Conservation (phyloP, 2,888 invertebrate genomes). For the Epirrita christyi region DNA sequence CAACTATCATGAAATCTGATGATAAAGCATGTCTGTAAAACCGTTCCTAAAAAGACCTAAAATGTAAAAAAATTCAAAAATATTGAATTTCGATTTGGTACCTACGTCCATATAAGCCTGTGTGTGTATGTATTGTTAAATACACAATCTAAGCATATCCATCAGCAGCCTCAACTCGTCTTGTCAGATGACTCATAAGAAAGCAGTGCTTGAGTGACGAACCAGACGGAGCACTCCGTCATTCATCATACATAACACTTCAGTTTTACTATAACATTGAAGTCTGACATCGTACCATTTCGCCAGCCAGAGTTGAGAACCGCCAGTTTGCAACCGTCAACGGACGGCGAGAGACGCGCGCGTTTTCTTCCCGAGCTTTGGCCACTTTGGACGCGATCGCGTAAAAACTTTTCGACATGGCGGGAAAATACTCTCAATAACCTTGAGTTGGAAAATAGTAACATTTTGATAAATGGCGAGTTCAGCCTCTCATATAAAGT, state of each 20-base stretch:
- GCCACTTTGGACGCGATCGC: constrained; percentile 49
- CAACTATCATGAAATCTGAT: too few relatives aligned
- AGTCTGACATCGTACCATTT: constrained; percentile 45
- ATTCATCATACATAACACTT: constrained; percentile 39
- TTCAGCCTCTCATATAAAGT: constrained; percentile 5
- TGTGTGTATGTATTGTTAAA: neutral
- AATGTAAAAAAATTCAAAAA: neutral
- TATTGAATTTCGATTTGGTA: neutral
- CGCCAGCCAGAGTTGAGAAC: constrained; percentile 31
- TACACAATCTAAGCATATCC: constrained; percentile 20
- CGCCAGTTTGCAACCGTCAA: constrained; percentile 59
- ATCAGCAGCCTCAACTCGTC: constrained; percentile 36
- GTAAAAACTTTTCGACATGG: constrained; percentile 73
- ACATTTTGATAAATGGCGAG: constrained; percentile 26
- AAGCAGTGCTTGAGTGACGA: constrained; percentile 35
- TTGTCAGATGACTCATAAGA: constrained; percentile 37
- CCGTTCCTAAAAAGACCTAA: neutral
- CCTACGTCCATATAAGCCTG: too few relatives aligned
- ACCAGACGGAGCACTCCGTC: constrained; percentile 42
- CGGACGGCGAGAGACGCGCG: constrained; percentile 54
- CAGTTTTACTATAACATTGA: constrained; percentile 43
- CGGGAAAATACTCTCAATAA: constrained; percentile 57
- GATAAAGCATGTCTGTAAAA: neutral
- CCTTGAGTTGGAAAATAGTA: constrained; percentile 19
- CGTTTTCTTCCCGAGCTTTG: constrained; percentile 22